phyloP scores from a whole-genome alignment of 2,113 vertebrate genomes.

The Archilochus colubris region DNA sequence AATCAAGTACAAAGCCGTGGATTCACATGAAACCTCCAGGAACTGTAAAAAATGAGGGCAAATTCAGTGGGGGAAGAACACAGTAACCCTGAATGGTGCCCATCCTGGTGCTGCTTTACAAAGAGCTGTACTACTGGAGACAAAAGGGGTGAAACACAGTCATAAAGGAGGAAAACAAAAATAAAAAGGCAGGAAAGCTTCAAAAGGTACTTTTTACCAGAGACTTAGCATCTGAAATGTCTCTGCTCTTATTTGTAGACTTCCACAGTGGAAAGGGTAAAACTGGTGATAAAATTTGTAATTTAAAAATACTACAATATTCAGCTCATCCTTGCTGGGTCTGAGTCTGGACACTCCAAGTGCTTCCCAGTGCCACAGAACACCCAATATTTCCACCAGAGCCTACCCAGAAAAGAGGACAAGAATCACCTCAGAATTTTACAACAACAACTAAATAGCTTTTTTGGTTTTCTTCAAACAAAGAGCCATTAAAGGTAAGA shows the following conservation, averaged over 20 bases:
- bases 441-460: neutral
- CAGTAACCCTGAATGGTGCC: rapidly evolving
- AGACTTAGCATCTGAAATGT: neutral
- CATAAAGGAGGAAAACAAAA: neutral
- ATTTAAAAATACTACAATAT: neutral
- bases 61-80: neutral
- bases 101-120: neutral
- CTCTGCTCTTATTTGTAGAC: neutral
- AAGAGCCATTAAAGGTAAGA: neutral
- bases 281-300: neutral
- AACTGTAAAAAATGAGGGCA: neutral
- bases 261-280: neutral
- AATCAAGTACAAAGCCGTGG: neutral
- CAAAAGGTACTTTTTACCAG: neutral
- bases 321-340: neutral
- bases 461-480: neutral
- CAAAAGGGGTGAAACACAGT: neutral
- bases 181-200: neutral
- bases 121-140: rapidly evolving
- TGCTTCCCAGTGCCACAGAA: neutral
- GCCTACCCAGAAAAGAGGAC: neutral
- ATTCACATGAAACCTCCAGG: neutral
- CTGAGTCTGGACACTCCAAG: neutral
- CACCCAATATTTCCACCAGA: neutral
- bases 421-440: neutral